These are phyloP conservation scores for Melanargia galathea DNA, from an alignment of 2,888 invertebrate species.

Conservation along the genomic window DNA sequence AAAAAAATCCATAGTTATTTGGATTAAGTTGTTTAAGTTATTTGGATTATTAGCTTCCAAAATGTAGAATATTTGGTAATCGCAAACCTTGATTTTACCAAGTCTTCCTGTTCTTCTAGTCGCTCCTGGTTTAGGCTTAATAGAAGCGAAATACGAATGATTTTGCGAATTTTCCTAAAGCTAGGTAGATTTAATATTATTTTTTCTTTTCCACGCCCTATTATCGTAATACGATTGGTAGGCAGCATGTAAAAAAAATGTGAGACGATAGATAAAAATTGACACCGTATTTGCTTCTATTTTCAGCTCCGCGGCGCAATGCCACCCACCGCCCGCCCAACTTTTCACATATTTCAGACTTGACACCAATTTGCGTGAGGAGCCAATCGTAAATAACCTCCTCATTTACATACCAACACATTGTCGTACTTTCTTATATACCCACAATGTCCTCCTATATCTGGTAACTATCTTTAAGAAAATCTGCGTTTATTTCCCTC, in stretches of 20 bases:
- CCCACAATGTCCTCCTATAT: conserved; percentile 70
- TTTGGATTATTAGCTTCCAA: no score
- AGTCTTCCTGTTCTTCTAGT: no score
- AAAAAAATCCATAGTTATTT: no score
- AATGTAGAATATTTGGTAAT: no score
- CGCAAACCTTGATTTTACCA: no score
- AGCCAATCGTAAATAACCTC: conserved; percentile 69
- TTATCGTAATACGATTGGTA: background rate
- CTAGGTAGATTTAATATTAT: background rate
- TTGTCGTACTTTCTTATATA: conserved; percentile 70
- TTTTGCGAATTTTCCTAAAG: background rate
- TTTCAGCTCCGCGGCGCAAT: conserved; percentile 17
- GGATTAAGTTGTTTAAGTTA: no score
- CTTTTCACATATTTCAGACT: conserved; percentile 65
- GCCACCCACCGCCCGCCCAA: conserved; percentile 44
- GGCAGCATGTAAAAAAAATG: background rate
- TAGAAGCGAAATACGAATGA: background rate
- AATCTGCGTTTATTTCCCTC: conserved; percentile 61
- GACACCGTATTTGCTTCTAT: conserved; percentile 30
- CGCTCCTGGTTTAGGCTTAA: background rate
- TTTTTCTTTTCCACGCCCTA: background rate
- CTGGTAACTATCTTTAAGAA: conserved; percentile 79
- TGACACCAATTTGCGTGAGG: conserved; percentile 66
- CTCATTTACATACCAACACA: conserved; percentile 75
- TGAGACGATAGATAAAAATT: conserved; percentile 20